Conservation (phyloP, 2,888 invertebrate species). For the Hirtodrosophila histrioides region DNA sequence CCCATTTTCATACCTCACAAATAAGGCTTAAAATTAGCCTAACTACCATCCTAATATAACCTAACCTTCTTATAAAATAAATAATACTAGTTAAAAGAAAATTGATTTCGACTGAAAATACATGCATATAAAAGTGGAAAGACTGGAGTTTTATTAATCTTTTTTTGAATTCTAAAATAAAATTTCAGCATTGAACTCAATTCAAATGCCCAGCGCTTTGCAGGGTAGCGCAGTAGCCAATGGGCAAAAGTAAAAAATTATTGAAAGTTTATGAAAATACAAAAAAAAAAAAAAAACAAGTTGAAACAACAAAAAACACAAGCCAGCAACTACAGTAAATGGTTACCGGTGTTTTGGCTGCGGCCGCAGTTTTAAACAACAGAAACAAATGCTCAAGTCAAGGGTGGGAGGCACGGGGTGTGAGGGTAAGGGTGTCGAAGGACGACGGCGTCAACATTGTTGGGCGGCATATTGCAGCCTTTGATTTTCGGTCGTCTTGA, state of each 20-base stretch:
- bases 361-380: conserved; percentile 54
- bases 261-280: conserved; percentile 74
- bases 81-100: too few species aligned
- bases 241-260: conserved; percentile 61
- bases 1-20: too few species aligned
- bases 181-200: not conserved
- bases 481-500: conserved; percentile 62
- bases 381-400: conserved; percentile 42
- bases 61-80: too few species aligned
- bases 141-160: too few species aligned
- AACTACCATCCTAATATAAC: too few species aligned
- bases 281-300: conserved; percentile 19
- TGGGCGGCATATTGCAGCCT: conserved; percentile 70
- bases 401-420: not conserved
- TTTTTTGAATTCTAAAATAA: too few species aligned
- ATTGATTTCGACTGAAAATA: too few species aligned
- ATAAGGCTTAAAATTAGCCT: too few species aligned
- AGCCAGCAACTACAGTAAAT: conserved; percentile 53
- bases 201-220: conserved; percentile 7
- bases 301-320: conserved; percentile 14
- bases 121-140: too few species aligned
- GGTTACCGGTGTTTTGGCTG: conserved; percentile 63
- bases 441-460: conserved; percentile 39
- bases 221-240: conserved; percentile 44
- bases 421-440: not conserved